phyloP scores from a whole-genome alignment of 2,113 vertebrate genomes.

The Tringa solitaria region DNA sequence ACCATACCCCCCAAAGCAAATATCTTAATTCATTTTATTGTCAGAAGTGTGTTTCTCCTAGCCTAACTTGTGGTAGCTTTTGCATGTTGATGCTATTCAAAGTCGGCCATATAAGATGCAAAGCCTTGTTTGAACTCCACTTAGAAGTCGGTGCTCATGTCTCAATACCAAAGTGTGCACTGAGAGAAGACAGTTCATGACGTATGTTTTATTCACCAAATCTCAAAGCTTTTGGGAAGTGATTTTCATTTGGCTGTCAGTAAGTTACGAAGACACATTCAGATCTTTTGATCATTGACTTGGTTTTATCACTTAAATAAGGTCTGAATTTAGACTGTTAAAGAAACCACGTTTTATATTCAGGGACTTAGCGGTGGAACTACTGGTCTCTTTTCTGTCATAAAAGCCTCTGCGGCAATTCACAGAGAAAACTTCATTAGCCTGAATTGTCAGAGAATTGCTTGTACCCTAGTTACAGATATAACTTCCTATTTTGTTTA shows the following conservation, averaged over 20 bases:
- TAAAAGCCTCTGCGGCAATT: conserved; percentile 43
- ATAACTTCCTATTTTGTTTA: conserved; percentile 10
- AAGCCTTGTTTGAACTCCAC: neutral
- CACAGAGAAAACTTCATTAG: conserved; percentile 51
- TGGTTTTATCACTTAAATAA: neutral
- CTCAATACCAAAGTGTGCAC: neutral
- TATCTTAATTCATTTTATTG: neutral
- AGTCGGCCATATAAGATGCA: neutral
- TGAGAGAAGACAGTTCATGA: neutral
- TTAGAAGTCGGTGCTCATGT: neutral
- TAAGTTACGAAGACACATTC: neutral
- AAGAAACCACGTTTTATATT: conserved; percentile 8
- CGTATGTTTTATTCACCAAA: conserved; percentile 10
- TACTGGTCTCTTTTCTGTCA: conserved; percentile 40
- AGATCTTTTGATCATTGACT: conserved; percentile 8
- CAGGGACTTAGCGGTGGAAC: neutral
- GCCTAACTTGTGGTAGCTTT: neutral
- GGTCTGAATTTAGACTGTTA: neutral
- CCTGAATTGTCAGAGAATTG: conserved; percentile 38
- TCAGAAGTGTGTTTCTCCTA: neutral
- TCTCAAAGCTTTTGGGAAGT: neutral
- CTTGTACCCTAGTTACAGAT: conserved; percentile 12
- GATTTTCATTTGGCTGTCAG: neutral
- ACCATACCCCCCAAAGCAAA: neutral
- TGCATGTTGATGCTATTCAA: neutral